These are phyloP conservation scores for Fistularia tabacaria DNA, from an alignment of 2,797 vertebrate species.

Conservation along the genomic window DNA sequence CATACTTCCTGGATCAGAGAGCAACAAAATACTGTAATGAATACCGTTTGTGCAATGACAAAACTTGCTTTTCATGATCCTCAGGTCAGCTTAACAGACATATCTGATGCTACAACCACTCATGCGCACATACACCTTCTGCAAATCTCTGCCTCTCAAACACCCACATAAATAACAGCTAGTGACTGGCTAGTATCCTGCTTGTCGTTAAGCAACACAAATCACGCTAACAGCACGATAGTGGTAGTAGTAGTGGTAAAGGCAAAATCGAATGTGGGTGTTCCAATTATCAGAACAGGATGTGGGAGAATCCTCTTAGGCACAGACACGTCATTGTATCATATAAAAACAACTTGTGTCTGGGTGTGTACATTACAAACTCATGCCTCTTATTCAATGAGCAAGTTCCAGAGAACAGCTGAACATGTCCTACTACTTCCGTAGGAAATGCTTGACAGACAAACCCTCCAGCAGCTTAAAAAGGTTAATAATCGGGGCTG, in stretches of 20 bases:
- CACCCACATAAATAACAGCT: slow-evolving; percentile 14
- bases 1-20: slow-evolving; percentile 45
- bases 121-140: slow-evolving; percentile 20
- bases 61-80: slow-evolving; percentile 54
- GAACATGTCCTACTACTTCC: slow-evolving; percentile 12
- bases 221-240: slow-evolving; percentile 3
- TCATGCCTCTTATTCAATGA: slow-evolving; percentile 34
- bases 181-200: slow-evolving; percentile 18
- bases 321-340: slow-evolving; percentile 39
- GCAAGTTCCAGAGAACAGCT: slow-evolving; percentile 17
- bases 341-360: slow-evolving; percentile 4
- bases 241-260: not conserved
- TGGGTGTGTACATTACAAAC: not conserved
- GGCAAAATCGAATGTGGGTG: slow-evolving; percentile 6
- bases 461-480: not conserved
- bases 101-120: slow-evolving; percentile 22
- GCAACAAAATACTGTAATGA: slow-evolving; percentile 36
- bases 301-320: slow-evolving; percentile 5
- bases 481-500: too few species aligned
- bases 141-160: slow-evolving; percentile 15
- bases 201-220: slow-evolving; percentile 16
- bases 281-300: slow-evolving; percentile 24
- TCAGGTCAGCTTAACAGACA: slow-evolving; percentile 33
- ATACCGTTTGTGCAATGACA: slow-evolving; percentile 47
- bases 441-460: slow-evolving; percentile 3